Evolutionary conservation across 2,888 invertebrate genomes (phyloP).

Genomic region (Nephrocerus scutellatus): DNA sequence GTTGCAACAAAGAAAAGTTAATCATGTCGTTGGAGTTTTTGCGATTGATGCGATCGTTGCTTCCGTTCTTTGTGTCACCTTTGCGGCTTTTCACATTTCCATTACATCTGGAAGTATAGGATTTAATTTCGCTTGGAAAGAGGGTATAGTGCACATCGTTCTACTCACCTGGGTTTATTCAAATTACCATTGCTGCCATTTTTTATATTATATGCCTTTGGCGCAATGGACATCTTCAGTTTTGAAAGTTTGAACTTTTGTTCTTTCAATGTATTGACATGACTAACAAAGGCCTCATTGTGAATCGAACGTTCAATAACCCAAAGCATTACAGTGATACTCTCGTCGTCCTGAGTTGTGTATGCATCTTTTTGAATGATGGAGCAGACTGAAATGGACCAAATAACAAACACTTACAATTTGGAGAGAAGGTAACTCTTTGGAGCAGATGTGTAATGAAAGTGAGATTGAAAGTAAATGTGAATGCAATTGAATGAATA

Average conservation of each 20-base stretch:
- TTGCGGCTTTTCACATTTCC: constrained; percentile 41
- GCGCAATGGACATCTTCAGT: constrained; percentile 42
- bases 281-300: constrained; percentile 44
- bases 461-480: too few relatives aligned
- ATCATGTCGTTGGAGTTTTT: constrained; percentile 44
- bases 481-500: too few relatives aligned
- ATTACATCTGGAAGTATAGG: constrained; percentile 36
- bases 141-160: background rate
- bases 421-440: too few relatives aligned
- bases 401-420: too few relatives aligned
- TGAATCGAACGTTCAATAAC: constrained; percentile 45
- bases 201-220: constrained; percentile 42
- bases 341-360: constrained; percentile 41
- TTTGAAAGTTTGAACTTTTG: constrained; percentile 45
- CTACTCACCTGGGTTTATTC: constrained; percentile 41
- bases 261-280: constrained; percentile 44
- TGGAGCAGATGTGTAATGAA: too few relatives aligned
- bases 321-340: constrained; percentile 41
- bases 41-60: constrained; percentile 43
- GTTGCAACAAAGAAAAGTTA: constrained; percentile 34
- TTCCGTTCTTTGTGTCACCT: constrained; percentile 41
- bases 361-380: constrained; percentile 38
- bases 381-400: constrained; percentile 27
- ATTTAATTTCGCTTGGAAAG: background rate
- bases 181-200: constrained; percentile 32